phyloP scores from a whole-genome alignment of 2,888 invertebrate species.

The Pegoplata infirma region DNA sequence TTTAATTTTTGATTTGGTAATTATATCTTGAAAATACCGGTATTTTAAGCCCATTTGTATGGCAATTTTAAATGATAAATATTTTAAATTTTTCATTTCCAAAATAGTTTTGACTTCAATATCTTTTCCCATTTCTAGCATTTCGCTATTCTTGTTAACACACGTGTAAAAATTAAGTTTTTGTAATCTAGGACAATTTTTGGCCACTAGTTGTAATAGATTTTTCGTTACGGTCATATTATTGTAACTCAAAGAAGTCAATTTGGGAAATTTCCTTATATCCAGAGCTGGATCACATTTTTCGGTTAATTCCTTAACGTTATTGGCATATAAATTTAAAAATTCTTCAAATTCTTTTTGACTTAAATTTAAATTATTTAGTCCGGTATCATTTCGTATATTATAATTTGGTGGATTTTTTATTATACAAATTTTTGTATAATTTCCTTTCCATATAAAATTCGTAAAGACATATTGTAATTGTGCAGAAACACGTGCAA shows the following conservation, averaged over 20 bases:
- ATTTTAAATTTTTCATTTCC: not conserved
- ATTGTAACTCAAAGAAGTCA: not conserved
- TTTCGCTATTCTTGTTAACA: not conserved
- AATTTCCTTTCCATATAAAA: not conserved
- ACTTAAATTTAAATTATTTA: not conserved
- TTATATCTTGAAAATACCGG: not conserved
- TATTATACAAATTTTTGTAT: too few relatives aligned
- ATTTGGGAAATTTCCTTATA: not conserved
- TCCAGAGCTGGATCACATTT: not conserved
- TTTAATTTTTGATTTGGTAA: not conserved
- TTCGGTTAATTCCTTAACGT: not conserved
- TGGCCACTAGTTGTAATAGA: not conserved
- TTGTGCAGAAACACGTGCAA: not conserved
- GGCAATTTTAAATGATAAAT: not conserved
- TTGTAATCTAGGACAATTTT: not conserved
- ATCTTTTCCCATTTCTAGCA: too few relatives aligned
- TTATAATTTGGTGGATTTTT: not conserved
- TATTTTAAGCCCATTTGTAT: not conserved
- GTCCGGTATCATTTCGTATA: not conserved
- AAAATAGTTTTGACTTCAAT: not conserved
- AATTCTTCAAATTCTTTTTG: not conserved
- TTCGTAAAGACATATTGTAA: not conserved
- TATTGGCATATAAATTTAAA: constrained; percentile 1
- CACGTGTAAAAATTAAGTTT: not conserved
- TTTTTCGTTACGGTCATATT: not conserved